Percentiles rank a stretch among this genome's conserved stretches.
These are phyloP conservation scores for Stegana nigrithorax DNA, from an alignment of 2,888 invertebrate genomes.

Conservation along the genomic window DNA sequence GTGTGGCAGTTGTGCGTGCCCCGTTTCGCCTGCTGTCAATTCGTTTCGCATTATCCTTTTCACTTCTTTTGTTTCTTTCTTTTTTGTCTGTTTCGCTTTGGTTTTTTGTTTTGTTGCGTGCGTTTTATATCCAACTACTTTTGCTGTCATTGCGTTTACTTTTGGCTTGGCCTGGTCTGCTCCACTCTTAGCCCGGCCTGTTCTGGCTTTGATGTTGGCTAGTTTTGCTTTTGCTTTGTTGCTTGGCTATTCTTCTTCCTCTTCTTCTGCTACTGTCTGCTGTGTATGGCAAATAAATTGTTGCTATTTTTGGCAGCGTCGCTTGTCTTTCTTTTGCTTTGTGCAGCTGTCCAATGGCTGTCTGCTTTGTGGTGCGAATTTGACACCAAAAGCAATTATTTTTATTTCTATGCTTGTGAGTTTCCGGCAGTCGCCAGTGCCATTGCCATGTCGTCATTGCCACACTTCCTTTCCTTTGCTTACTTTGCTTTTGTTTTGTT, in stretches of 20 bases:
- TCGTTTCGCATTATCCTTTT: slow-evolving; percentile 16
- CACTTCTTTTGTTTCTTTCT: no score
- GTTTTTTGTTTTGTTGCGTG: no score
- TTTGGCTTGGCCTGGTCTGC: background rate
- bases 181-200: no score
- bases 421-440: no score
- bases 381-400: slow-evolving; percentile 19
- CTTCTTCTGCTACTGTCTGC: background rate
- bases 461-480: no score
- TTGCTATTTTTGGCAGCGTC: background rate
- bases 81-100: no score
- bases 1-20: no score
- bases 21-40: slow-evolving; percentile 9
- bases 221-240: background rate
- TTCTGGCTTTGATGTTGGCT: background rate
- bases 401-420: slow-evolving; percentile 6
- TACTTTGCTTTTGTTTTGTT: no score
- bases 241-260: background rate
- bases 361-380: slow-evolving; percentile 17
- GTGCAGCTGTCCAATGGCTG: background rate
- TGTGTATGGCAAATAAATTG: background rate
- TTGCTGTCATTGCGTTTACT: background rate
- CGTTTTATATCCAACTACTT: background rate
- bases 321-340: slow-evolving; percentile 6
- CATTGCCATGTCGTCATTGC: no score